Base-by-base conservation (phyloP, 2,797 vertebrate species). In the Pipistrellus kuhlii region DNA sequence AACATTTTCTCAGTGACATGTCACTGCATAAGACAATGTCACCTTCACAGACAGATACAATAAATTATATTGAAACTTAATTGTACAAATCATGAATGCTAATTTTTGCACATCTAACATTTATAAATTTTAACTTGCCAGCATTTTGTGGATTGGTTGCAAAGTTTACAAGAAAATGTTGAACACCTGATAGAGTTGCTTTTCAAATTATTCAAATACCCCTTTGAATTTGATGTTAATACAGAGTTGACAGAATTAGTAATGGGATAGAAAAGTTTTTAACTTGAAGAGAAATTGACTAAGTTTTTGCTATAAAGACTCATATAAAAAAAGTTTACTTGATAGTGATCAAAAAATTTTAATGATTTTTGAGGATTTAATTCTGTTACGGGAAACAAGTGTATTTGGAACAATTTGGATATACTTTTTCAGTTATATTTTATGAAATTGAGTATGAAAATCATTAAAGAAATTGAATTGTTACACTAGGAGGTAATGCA, bases 91-190 rank as follows among this genome's bases (percentile, higher is more conserved):
- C n/a, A 21, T 66, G 71, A 88, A 84, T 66, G 46, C 41, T 44
- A 15, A 2, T 76, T 77, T 81, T 82, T 73, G 23, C 21, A 41
- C 35, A 38, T 86, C 76, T 81, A n/a, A 83, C 78, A 32, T 68
- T 21, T 32, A 46, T 25, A 80, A 18, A 14, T 44, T 68, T 90
- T 82, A 59, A 75, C 55, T 14, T 38, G 25, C 30, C 18, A 48
- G 11, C 62, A 53, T 86, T 71, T 90, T 95, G 76, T 86, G 81
- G 82, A 27, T 81, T 69, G 57, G 77, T 46, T 30, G 20, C 55
- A 88, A 85, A 92, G 83, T 83, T 13, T 41, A 41, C 17, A 73
- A 82, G 46, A 48, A 88, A 85, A 88, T 41, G 30, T 55, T 57
- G 46, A 83, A 57, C 25, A 10, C 44, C 69, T 69, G n/a, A 3